Evolutionary conservation across 2,797 vertebrate species (phyloP).

Genomic region (Nannoperca obscura): DNA sequence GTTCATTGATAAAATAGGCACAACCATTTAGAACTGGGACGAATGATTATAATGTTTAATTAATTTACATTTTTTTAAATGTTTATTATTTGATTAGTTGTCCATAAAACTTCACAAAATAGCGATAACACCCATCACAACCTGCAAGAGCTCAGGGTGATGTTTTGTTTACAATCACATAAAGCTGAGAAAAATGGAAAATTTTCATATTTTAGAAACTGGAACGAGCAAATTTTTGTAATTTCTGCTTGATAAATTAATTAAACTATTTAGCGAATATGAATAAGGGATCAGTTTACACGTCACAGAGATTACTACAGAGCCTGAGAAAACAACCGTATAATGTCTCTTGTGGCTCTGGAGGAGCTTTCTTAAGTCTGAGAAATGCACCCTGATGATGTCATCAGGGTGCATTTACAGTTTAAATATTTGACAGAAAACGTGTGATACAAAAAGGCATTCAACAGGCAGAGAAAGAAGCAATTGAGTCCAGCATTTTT

Average conservation of each 20-base stretch:
- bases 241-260: not conserved
- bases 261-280: not conserved
- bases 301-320: not conserved
- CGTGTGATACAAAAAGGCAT: not conserved
- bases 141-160: not conserved
- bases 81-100: not conserved
- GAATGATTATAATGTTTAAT: conserved; percentile 1
- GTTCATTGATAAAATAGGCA: conserved; percentile 1
- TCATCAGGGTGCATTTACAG: not conserved
- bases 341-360: not conserved
- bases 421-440: not conserved
- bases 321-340: not conserved
- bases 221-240: not conserved
- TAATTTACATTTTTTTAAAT: not conserved
- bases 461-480: conserved; percentile 9
- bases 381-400: not conserved
- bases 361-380: not conserved
- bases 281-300: not conserved
- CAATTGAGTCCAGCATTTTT: not conserved
- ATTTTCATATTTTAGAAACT: not conserved
- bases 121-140: not conserved
- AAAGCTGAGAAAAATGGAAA: not conserved
- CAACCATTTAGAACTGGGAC: not conserved
- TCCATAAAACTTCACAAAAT: not conserved
- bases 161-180: not conserved